phyloP scores from a whole-genome alignment of 2,113 vertebrate species.

The Cervus canadensis region DNA sequence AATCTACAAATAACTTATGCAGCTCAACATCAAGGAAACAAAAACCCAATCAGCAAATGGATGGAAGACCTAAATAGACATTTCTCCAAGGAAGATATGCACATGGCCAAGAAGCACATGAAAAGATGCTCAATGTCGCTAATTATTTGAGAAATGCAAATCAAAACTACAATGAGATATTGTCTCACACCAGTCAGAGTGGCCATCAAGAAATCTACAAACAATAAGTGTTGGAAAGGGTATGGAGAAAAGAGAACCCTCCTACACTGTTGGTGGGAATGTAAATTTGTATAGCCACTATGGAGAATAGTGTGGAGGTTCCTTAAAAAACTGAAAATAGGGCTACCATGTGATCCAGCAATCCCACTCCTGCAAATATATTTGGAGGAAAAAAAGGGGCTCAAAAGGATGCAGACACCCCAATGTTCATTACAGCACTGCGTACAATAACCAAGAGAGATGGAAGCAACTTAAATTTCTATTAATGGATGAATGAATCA shows the following conservation, averaged over 20 bases:
- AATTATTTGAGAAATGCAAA: neutral
- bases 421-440: neutral
- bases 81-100: neutral
- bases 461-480: neutral
- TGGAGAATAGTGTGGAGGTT: neutral
- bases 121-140: neutral
- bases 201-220: neutral
- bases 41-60: neutral
- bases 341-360: neutral
- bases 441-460: neutral
- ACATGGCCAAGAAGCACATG: neutral
- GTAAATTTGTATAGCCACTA: neutral
- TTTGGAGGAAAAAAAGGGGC: neutral
- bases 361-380: neutral
- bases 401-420: neutral
- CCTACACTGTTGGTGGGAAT: neutral
- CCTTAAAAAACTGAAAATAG: neutral
- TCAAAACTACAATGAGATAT: neutral
- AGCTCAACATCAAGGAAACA: neutral
- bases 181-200: neutral
- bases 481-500: neutral
- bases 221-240: neutral
- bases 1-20: neutral
- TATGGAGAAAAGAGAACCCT: neutral
- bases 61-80: neutral